Evolutionary conservation across 2,888 invertebrate genomes (phyloP), one percentile per base, ranked within the genome.

Genomic region (Epistrophe eligans): DNA sequence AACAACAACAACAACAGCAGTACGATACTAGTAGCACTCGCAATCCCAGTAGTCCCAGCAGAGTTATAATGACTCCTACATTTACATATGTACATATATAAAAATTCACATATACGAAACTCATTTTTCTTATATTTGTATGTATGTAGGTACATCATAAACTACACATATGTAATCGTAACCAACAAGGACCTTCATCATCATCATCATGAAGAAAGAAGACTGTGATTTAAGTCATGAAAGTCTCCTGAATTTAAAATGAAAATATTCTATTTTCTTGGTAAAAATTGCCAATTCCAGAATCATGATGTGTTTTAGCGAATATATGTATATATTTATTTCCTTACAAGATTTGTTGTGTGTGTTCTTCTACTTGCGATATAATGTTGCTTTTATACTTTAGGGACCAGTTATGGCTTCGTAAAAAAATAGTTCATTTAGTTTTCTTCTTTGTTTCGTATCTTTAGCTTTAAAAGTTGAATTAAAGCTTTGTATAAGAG

Each of bases 101-200:
- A 1, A 60, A 38, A 58, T 60, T 77, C 72, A 35, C 76, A 77
- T 80, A 45, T 24, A 24, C 38, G 67, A 72, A 72, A 72, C 80
- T 84, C 80, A 84, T 80, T 84, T 84, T 72, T 3, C 38, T 58
- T 13, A 40, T 32, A n/a, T n/a, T n/a, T 15, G 5, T 52, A 24
- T 11, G 6, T 9, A 48, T n/a, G n/a, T n/a, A 45, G 0, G 32
- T 45, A 48, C 50, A 52, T 15, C 0, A 50, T 7, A 52, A 52
- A 52, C 55, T 28, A 24, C 15, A 24, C 77, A 73, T 81, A 50
- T 48, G 50, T 62, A 71, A 73, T 58, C 73, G 81, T 73, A 81
- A 85, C 77, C 85, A 85, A 73, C 35, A 66, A 82, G 64, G 74
- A 84, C 84, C 62, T 67, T 67, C 45, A 74, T 45, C 35, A 57